phyloP scores from a whole-genome alignment of 2,797 vertebrate species.

The Xenopus petersii region DNA sequence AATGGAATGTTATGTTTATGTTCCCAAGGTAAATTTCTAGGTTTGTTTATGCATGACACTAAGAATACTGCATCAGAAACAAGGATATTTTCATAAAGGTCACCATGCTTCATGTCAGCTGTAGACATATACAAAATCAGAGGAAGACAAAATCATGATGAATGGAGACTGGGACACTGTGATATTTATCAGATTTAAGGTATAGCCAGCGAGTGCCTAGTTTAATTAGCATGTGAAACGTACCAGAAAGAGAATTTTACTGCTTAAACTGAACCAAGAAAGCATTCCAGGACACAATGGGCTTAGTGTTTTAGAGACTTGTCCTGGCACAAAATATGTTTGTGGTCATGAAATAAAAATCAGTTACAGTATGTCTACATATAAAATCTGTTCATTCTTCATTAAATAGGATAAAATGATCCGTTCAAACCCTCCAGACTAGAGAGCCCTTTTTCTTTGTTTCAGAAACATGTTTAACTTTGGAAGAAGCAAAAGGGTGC shows the following conservation, averaged over 20 bases:
- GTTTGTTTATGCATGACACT: too few relatives aligned
- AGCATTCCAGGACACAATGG: slow-evolving; percentile 2
- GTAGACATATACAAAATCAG: too few relatives aligned
- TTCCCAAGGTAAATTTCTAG: too few relatives aligned
- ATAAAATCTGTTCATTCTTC: slow-evolving; percentile 21
- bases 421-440: slow-evolving; percentile 21
- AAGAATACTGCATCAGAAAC: too few relatives aligned
- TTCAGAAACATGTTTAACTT: slow-evolving; percentile 37
- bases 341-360: slow-evolving; percentile 10
- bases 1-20: too few relatives aligned
- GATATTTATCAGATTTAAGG: slow-evolving; percentile 9
- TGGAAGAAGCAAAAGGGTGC: slow-evolving; percentile 18
- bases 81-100: too few relatives aligned
- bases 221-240: slow-evolving; percentile 19
- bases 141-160: too few relatives aligned
- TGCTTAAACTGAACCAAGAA: slow-evolving; percentile 2
- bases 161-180: background rate
- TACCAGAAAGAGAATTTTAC: background rate
- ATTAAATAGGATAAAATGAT: slow-evolving; percentile 40
- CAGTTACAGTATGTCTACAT: slow-evolving; percentile 8
- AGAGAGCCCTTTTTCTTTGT: slow-evolving; percentile 28
- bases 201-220: background rate
- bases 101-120: too few relatives aligned
- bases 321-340: slow-evolving; percentile 5
- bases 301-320: slow-evolving; percentile 8